These are phyloP conservation scores for Halictus quadricinctus DNA, from an alignment of 2,888 invertebrate species.

Conservation along the genomic window DNA sequence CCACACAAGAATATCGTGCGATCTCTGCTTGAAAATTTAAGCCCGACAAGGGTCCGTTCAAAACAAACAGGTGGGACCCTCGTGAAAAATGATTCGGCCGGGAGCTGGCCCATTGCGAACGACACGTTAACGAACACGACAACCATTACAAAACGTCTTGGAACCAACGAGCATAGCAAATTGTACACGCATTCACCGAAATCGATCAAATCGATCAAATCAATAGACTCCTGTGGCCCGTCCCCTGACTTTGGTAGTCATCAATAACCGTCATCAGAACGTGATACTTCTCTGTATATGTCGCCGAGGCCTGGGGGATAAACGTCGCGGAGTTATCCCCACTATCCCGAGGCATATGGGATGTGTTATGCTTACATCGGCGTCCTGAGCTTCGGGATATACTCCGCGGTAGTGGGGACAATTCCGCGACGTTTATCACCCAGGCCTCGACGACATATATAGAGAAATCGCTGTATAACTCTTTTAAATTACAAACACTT, in stretches of 20 bases:
- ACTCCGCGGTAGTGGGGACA: too few relatives aligned
- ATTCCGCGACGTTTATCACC: too few relatives aligned
- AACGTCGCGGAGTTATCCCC: too few relatives aligned
- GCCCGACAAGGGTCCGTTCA: not conserved
- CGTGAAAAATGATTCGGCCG: slow-evolving; percentile 1
- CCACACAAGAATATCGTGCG: not conserved
- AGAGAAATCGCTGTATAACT: too few relatives aligned
- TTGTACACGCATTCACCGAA: not conserved
- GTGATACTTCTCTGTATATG: not conserved
- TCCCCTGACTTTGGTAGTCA: not conserved
- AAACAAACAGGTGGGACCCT: not conserved
- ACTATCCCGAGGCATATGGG: too few relatives aligned
- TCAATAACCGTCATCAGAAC: not conserved
- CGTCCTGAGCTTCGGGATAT: too few relatives aligned
- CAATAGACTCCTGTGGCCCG: not conserved
- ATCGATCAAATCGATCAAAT: not conserved
- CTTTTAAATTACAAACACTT: too few relatives aligned
- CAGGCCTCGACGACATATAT: too few relatives aligned
- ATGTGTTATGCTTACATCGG: too few relatives aligned
- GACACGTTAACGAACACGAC: not conserved
- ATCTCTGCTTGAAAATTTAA: not conserved
- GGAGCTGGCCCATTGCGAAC: not conserved
- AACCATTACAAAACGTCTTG: not conserved
- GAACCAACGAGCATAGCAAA: not conserved
- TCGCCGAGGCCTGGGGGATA: too few relatives aligned